Conservation (phyloP, 2,888 invertebrate species). For the Dastarcus helophoroides region DNA sequence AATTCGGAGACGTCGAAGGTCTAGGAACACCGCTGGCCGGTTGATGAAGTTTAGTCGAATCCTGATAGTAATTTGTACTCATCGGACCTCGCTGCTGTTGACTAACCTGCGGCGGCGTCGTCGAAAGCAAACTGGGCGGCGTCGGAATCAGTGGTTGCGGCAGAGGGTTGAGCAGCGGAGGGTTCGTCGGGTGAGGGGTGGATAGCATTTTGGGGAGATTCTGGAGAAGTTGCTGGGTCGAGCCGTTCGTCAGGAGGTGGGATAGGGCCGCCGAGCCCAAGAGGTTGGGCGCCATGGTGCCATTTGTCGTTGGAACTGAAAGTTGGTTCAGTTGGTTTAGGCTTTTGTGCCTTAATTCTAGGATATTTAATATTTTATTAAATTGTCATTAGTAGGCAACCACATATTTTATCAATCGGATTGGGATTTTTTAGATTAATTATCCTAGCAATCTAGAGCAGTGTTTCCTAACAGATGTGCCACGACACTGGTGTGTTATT, state of each 20-base stretch:
- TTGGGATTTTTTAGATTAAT: no score
- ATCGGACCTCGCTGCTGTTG: conserved; percentile 13
- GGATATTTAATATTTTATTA: no score
- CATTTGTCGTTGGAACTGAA: conserved; percentile 48
- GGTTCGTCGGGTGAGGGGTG: conserved; percentile 18
- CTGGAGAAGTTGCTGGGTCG: conserved; percentile 63
- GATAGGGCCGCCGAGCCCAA: conserved; percentile 56
- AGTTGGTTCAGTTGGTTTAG: no score
- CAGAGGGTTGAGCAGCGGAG: conserved; percentile 29
- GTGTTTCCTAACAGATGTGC: no score
- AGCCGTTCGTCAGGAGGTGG: conserved; percentile 60
- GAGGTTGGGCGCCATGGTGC: conserved; percentile 53
- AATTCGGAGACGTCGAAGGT: no score
- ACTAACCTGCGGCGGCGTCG: conserved; percentile 9
- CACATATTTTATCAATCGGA: no score
- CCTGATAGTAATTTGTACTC: conserved; percentile 25
- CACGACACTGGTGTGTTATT: no score
- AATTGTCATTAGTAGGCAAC: no score
- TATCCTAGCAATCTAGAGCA: no score
- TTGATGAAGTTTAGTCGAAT: conserved; percentile 27
- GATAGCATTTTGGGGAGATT: conserved; percentile 56
- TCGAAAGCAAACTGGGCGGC: conserved; percentile 12
- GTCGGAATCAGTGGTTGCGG: conserved; percentile 25
- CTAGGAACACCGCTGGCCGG: no score
- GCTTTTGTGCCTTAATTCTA: no score